Percentiles rank a stretch among this genome's conserved stretches.
These are phyloP conservation scores for Micronycteris hirsuta DNA, from an alignment of 2,113 vertebrate genomes.

Conservation along the genomic window DNA sequence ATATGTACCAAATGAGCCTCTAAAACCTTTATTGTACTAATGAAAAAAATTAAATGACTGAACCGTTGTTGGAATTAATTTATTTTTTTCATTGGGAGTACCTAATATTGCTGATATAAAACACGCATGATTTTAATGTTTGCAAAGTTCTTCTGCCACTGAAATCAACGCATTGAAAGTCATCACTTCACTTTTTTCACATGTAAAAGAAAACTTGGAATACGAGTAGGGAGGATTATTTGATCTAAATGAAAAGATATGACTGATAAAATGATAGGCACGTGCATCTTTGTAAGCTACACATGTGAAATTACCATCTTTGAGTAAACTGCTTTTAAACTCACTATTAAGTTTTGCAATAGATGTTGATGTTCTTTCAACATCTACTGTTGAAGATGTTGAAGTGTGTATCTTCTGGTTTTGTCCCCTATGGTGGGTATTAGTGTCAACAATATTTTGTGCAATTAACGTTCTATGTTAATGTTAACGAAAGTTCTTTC, in stretches of 20 bases:
- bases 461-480: neutral
- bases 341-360: neutral
- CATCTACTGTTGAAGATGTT: too few relatives aligned
- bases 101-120: neutral
- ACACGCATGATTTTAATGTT: neutral
- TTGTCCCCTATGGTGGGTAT: neutral
- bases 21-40: neutral
- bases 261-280: neutral
- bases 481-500: neutral
- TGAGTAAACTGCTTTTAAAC: neutral
- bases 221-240: neutral
- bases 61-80: neutral
- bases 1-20: neutral
- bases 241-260: conserved; percentile 20
- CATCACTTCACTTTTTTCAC: neutral
- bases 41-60: neutral
- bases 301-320: neutral
- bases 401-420: neutral
- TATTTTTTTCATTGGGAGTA: neutral
- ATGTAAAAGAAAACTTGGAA: neutral
- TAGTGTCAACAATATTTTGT: neutral
- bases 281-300: neutral
- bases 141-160: neutral
- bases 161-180: neutral
- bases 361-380: neutral